Conservation (phyloP, 2,113 vertebrate species). For the Nibea albiflora region DNA sequence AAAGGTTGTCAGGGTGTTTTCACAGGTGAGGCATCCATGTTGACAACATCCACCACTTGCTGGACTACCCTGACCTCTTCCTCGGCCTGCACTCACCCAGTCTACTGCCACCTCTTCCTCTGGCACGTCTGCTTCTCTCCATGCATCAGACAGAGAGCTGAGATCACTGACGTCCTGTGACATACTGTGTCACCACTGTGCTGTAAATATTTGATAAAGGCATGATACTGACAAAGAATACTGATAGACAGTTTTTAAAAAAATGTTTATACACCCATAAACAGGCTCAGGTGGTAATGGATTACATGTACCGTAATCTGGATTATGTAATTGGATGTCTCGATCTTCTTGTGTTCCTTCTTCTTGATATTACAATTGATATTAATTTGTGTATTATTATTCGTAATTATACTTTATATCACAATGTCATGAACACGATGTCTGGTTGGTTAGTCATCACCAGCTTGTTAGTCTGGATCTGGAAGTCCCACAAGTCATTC, state of each 20-base stretch:
- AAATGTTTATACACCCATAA: too few relatives aligned
- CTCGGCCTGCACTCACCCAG: neutral
- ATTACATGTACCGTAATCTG: too few relatives aligned
- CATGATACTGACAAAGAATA: conserved; percentile 1
- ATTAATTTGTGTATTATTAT: too few relatives aligned
- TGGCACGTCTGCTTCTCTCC: neutral
- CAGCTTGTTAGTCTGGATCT: too few relatives aligned
- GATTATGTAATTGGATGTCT: too few relatives aligned
- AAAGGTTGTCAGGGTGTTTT: neutral
- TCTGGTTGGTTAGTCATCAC: too few relatives aligned
- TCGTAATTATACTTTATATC: too few relatives aligned
- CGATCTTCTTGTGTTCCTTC: too few relatives aligned
- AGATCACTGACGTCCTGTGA: neutral
- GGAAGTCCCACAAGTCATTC: too few relatives aligned
- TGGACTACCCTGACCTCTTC: neutral
- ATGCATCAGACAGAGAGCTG: neutral
- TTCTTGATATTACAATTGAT: too few relatives aligned
- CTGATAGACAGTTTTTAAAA: neutral
- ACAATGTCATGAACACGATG: too few relatives aligned
- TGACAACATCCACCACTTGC: neutral
- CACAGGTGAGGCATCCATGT: neutral
- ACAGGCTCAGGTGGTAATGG: too few relatives aligned
- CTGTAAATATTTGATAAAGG: conserved; percentile 12
- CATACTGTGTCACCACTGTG: neutral
- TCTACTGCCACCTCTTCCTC: neutral